Percentiles rank a stretch among this genome's conserved stretches.
phyloP scores from a whole-genome alignment of 2,888 invertebrate species.

The Enoplolaimus lenunculus region DNA sequence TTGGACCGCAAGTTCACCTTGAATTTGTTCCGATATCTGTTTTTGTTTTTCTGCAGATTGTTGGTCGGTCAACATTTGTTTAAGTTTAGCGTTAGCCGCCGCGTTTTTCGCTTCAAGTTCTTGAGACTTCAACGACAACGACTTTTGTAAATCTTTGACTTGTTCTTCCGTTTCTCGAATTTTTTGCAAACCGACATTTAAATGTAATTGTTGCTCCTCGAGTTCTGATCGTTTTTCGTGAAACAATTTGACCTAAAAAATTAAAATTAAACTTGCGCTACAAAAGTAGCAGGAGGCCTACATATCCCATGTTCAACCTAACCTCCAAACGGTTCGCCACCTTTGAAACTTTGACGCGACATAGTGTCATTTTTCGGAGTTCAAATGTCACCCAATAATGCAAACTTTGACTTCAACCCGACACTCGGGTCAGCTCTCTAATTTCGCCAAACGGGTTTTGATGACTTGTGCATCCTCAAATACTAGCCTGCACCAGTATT shows the following conservation, averaged over 20 bases:
- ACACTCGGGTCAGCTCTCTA: no score
- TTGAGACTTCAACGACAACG: conserved; percentile 77
- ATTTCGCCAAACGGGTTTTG: no score
- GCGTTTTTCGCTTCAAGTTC: conserved; percentile 83
- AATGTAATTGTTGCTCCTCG: conserved; percentile 93
- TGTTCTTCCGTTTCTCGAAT: conserved; percentile 98
- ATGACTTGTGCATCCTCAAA: no score
- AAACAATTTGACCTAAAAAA: conserved; percentile 60
- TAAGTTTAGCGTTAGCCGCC: conserved; percentile 93
- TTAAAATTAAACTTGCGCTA: no score
- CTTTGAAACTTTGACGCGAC: no score
- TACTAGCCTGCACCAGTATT: no score
- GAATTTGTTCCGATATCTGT: conserved; percentile 90
- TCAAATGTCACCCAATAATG: no score
- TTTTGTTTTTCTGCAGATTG: conserved; percentile 99
- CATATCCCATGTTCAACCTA: no score
- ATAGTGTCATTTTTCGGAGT: no score
- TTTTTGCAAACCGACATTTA: conserved; percentile 95
- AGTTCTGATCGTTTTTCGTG: conserved; percentile 93
- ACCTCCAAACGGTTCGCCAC: no score
- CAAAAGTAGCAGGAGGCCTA: no score
- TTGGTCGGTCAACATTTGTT: conserved; percentile 73
- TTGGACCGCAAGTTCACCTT: conserved; percentile 54
- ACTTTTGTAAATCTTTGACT: conserved; percentile 98
- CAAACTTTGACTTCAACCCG: no score